A percentile compares a stretch with the other conserved stretches of the same genome.
These are phyloP conservation scores for Rallus limicola DNA, from an alignment of 2,113 vertebrate genomes.

Conservation along the genomic window DNA sequence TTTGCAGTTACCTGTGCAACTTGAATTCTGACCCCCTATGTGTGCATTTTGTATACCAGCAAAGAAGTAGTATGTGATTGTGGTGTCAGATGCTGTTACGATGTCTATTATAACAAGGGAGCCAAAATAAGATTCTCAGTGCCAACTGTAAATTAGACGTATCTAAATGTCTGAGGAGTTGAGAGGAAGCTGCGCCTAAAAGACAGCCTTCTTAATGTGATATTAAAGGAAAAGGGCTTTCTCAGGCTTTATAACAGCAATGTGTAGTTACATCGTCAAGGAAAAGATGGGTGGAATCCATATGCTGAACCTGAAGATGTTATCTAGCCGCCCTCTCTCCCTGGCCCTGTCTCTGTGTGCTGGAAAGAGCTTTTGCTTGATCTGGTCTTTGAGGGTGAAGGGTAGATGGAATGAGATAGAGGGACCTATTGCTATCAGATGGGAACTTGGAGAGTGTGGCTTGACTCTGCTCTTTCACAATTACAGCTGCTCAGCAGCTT, in stretches of 20 bases:
- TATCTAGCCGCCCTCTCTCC: not conserved
- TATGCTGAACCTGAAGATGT: not conserved
- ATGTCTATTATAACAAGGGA: not conserved
- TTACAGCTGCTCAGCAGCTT: constrained; percentile 1
- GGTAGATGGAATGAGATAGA: not conserved
- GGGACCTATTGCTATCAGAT: not conserved
- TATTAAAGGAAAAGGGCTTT: not conserved
- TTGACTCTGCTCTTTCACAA: not conserved
- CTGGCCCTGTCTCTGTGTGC: not conserved
- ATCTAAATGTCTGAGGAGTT: not conserved
- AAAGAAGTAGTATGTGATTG: not conserved
- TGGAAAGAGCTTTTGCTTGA: not conserved
- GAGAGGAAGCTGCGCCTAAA: not conserved
- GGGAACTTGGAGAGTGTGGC: not conserved
- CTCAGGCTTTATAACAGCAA: not conserved
- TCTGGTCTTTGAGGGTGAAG: not conserved
- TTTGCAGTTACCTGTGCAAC: not conserved
- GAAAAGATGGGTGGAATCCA: not conserved
- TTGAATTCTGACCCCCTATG: not conserved
- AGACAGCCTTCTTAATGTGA: not conserved
- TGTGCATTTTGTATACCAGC: not conserved
- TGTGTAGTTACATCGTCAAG: not conserved
- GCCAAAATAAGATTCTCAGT: not conserved
- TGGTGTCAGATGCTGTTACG: not conserved
- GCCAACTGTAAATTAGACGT: not conserved